Evolutionary conservation across 2,888 invertebrate genomes (phyloP), one percentile per base, ranked within the genome.

Genomic region (Drosophila anomalata): DNA sequence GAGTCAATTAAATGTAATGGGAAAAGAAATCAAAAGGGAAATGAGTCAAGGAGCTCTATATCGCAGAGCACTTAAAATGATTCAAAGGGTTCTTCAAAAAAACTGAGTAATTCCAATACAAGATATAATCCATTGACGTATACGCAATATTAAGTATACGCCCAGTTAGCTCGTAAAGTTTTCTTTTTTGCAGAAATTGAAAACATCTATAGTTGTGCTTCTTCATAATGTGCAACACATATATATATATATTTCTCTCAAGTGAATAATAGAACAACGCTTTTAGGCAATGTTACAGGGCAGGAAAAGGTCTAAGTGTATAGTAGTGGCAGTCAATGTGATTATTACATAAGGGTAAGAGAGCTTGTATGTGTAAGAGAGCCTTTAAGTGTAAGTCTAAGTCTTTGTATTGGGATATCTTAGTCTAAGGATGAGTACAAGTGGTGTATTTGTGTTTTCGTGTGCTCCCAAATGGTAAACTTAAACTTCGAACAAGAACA

Each of bases 1-100:
- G 53, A 63, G 53, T 63, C 63, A 65, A 65, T 65, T 63, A 63
- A 63, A 62, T 47, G 36, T 41, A 65, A 65, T 53, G 53, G 39
- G 29, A 11, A 69, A 24, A 48, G 24, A 62, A 63, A 47, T 47
- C 46, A 44, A 39, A 62, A 65, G 36, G 17, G 44, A 31, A 52
- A 31, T 53, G 46, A 65, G 46, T 63, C 63, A 33, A 51, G 17
- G 14, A 51, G 42, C 20, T 29, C 3, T 42, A 0, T 4, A 4
- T 14, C 12, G 0, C 9, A 7, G 44, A 11, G 17, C n/a, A 14
- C 26, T 20, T 11, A 0, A 29, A 24, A 55, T 39, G 9, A 58
- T 29, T 48, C 57, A 69, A 54, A 11, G 11, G 48, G 50, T 48
- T 33, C 0, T 2, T 24, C 17, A 20, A 2, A 2, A 2, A 47